Conservation (phyloP, 2,888 invertebrate genomes). For the Terebella lapidaria region DNA sequence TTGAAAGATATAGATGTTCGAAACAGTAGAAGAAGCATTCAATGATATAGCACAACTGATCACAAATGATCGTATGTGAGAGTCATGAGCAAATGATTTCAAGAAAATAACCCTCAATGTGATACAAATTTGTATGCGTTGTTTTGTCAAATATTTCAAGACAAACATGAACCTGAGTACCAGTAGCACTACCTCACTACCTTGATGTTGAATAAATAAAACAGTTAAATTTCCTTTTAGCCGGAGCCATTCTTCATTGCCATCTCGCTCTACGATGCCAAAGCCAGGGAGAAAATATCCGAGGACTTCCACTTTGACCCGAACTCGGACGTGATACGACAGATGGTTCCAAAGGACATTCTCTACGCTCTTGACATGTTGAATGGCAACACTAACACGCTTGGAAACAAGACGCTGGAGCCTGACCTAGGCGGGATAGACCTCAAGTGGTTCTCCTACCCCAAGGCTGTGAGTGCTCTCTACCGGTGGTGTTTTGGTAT, state of each 20-base stretch:
- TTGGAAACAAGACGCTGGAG: not conserved
- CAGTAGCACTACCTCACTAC: no score
- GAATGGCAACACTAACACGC: not conserved
- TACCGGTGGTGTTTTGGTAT: no score
- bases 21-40: not conserved
- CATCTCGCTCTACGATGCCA: conserved; percentile 83
- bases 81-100: no score
- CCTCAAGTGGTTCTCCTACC: conserved; percentile 4
- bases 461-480: conserved; percentile 3
- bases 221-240: conserved; percentile 44
- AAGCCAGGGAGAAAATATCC: conserved; percentile 78
- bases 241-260: conserved; percentile 92
- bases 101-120: no score
- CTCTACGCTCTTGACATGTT: conserved; percentile 3
- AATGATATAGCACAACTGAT: not conserved
- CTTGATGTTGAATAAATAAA: no score
- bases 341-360: conserved; percentile 37
- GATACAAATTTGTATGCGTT: no score
- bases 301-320: conserved; percentile 75
- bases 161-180: no score
- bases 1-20: not conserved
- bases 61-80: no score
- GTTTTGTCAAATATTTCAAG: no score
- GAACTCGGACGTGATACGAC: conserved; percentile 39
- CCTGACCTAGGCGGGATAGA: not conserved